Conservation (phyloP, 2,113 vertebrate species). For the Vidua macroura region DNA sequence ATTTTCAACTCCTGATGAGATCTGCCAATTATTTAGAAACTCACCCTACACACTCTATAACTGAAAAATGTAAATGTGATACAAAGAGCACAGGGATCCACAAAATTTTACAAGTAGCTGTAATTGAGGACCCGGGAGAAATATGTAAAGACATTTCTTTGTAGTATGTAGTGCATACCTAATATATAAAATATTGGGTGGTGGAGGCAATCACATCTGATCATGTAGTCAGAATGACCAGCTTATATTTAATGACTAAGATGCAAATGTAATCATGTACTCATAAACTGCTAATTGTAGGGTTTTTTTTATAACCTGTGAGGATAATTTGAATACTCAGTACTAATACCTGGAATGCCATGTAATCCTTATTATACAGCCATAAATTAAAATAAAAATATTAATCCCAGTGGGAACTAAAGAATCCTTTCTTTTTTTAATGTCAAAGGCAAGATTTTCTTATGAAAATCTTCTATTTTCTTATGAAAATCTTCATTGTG, state of each 20-base stretch:
- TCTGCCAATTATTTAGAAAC: neutral
- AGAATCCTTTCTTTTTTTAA: neutral
- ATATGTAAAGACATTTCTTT: neutral
- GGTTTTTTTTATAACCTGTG: neutral
- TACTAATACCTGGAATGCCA: neutral
- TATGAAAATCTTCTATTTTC: neutral
- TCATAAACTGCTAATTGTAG: neutral
- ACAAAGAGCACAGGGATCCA: neutral
- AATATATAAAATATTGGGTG: neutral
- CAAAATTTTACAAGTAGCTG: neutral
- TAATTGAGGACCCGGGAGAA: neutral
- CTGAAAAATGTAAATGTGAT: neutral
- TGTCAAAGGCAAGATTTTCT: neutral
- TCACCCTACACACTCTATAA: neutral
- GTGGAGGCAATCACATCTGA: neutral
- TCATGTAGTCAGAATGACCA: neutral
- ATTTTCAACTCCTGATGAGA: neutral
- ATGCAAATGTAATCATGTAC: neutral
- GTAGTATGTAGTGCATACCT: neutral
- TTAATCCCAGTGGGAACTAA: neutral
- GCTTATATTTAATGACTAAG: neutral
- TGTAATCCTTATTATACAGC: neutral
- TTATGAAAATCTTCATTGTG: neutral
- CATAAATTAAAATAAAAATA: neutral
- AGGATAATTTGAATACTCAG: neutral